Base-by-base conservation (phyloP, 2,888 invertebrate genomes). In the Lymantria monacha region DNA sequence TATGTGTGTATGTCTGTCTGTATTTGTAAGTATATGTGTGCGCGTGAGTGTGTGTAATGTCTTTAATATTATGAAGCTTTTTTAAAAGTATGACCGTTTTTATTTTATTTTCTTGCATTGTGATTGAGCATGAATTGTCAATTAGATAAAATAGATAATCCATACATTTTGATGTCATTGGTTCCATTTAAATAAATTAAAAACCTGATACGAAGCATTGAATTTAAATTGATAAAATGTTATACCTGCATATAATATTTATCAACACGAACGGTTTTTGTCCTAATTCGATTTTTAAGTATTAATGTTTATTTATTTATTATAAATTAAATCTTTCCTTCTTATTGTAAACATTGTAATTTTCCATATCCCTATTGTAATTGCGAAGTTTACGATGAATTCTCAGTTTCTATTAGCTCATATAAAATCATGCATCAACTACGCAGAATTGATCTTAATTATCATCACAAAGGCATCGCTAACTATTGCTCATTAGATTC, bases 391-490 rank as follows among this genome's bases (percentile, higher is more conserved):
- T 44, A 48, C 48, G 13, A 5, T 36, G 42, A 38, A 51, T 10
- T 9, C 33, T 51, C 45, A 37, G 37, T 48, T 45, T 30, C 12
- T 30, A 38, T 42, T 33, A 42, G n/a, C 30, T 42, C 12, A 13
- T 36, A 56, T 50, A 37, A 45, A 43, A 49, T 48, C 36, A 31
- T 30, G 49, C 59, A 22, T 22, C 22, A 46, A 64, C 49, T 56
- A 50, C 54, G 40, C 11, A 43, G 59, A 64, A 59, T 50, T 55
- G 54, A 50, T 55, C 49, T 44, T 55, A 55, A 57, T 66, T 59
- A 51, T 38, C 57, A 63, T 55, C 47, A 78, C 70, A 63, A 61
- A 56, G 53, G 63, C 59, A 69, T 65, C 60, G 61, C 60, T 66
- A 66, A 59, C 56, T 57, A 45, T 61, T 60, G 54, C 49, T 61